phyloP scores from a whole-genome alignment of 2,797 vertebrate genomes.

The Callimico goeldii region DNA sequence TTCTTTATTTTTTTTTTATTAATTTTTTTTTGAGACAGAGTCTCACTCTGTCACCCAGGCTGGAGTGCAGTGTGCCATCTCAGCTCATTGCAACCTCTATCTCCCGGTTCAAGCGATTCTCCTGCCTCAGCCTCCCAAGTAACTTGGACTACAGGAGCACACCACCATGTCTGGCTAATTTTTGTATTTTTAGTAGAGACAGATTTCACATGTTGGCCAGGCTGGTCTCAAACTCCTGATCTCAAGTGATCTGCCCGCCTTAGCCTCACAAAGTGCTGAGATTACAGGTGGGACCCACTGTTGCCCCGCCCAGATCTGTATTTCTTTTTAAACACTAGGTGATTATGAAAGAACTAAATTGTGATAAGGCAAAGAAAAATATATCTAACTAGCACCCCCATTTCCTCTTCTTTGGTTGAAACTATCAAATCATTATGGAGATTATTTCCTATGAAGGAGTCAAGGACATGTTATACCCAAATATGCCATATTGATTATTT shows the following conservation, averaged over 20 bases:
- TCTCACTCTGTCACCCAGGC: not conserved
- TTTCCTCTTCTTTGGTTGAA: constrained; percentile 22
- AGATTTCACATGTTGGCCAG: not conserved
- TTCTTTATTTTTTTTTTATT: not conserved
- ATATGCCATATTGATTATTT: not conserved
- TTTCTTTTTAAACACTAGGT: constrained; percentile 45
- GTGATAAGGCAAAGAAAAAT: not conserved
- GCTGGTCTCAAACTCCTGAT: not conserved
- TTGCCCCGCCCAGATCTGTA: not conserved
- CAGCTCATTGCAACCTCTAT: not conserved
- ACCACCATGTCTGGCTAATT: not conserved
- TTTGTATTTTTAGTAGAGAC: not conserved
- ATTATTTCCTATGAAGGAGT: not conserved
- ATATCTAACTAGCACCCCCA: not conserved
- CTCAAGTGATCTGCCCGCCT: not conserved
- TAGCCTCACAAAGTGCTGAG: not conserved
- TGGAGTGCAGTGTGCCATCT: not conserved
- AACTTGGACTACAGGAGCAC: not conserved
- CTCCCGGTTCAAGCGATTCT: not conserved
- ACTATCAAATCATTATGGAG: not conserved
- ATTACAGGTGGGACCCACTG: not conserved
- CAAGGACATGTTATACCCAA: not conserved
- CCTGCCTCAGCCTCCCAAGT: not conserved
- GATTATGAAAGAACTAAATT: not conserved
- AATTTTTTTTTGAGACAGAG: not conserved